A percentile compares a stretch with the other conserved stretches of the same genome.
phyloP scores from a whole-genome alignment of 2,888 invertebrate genomes.

The Heliconius aoede region DNA sequence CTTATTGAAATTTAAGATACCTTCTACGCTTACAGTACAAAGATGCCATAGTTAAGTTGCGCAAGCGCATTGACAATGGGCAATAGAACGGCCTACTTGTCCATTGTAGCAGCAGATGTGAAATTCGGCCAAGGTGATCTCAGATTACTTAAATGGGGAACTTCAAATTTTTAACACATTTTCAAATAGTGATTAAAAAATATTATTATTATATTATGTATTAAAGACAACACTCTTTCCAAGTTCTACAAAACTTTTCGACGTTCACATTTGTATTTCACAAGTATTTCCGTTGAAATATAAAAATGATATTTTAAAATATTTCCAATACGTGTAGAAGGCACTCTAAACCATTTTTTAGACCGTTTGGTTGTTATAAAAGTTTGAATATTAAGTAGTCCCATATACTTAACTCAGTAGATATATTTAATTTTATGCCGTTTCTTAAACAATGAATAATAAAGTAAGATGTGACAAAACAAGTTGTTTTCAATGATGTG shows the following conservation, averaged over 20 bases:
- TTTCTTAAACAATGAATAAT: constrained; percentile 27
- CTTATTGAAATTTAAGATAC: background rate
- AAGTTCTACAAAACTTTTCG: background rate
- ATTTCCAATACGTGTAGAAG: background rate
- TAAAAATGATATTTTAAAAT: background rate
- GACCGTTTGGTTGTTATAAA: background rate
- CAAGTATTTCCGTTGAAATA: background rate
- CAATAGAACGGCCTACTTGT: constrained; percentile 69
- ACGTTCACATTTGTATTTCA: background rate
- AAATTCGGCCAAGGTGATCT: constrained; percentile 76
- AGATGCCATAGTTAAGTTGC: constrained; percentile 48
- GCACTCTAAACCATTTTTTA: background rate
- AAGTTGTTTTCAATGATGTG: constrained; percentile 19
- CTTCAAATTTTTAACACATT: constrained; percentile 6
- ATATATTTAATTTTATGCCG: background rate
- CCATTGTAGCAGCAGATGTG: constrained; percentile 74
- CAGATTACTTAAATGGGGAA: constrained; percentile 50
- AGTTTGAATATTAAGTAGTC: background rate
- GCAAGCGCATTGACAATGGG: constrained; percentile 68
- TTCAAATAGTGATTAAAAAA: background rate
- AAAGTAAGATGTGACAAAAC: constrained; percentile 18
- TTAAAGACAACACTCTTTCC: background rate
- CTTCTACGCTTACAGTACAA: constrained; percentile 4
- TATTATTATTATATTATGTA: background rate
- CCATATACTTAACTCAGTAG: too few species aligned